A percentile compares a stretch with the other conserved stretches of the same genome.
These are phyloP conservation scores for Myrmophylax atrothorax DNA, from an alignment of 2,113 vertebrate species.

Conservation along the genomic window DNA sequence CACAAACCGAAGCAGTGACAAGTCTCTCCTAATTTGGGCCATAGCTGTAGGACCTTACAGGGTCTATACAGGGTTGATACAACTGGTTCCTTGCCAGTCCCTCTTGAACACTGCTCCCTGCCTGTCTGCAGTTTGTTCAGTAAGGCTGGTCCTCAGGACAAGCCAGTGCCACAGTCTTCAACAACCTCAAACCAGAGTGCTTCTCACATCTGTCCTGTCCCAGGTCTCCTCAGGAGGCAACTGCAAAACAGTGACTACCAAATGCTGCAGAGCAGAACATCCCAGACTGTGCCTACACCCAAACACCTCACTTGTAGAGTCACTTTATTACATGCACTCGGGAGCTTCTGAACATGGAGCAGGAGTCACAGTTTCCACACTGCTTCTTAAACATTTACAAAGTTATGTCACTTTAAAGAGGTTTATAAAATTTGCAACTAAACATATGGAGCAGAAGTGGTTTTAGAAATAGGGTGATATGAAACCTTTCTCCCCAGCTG, in stretches of 20 bases:
- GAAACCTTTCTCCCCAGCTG: not conserved
- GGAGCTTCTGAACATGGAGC: not conserved
- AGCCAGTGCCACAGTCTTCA: not conserved
- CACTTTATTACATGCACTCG: not conserved
- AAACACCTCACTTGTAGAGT: not conserved
- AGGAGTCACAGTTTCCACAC: not conserved
- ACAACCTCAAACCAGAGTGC: rapidly evolving
- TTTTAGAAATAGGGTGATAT: not conserved
- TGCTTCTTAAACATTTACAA: not conserved
- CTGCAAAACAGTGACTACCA: not conserved
- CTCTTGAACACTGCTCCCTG: not conserved
- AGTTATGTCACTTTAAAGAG: not conserved
- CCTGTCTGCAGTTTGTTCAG: not conserved
- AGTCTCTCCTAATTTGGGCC: not conserved
- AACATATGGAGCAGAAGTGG: not conserved
- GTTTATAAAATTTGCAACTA: constrained; percentile 5
- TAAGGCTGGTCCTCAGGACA: not conserved
- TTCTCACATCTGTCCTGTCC: not conserved
- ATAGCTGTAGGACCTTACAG: not conserved
- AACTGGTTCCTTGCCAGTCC: not conserved
- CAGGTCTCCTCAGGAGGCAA: not conserved
- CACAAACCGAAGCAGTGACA: not conserved
- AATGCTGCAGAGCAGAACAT: not conserved
- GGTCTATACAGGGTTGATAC: not conserved
- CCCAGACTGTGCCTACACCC: not conserved